These are phyloP conservation scores for Eupristina koningsbergeri DNA, from an alignment of 1,140 invertebrate species.

Conservation along the genomic window DNA sequence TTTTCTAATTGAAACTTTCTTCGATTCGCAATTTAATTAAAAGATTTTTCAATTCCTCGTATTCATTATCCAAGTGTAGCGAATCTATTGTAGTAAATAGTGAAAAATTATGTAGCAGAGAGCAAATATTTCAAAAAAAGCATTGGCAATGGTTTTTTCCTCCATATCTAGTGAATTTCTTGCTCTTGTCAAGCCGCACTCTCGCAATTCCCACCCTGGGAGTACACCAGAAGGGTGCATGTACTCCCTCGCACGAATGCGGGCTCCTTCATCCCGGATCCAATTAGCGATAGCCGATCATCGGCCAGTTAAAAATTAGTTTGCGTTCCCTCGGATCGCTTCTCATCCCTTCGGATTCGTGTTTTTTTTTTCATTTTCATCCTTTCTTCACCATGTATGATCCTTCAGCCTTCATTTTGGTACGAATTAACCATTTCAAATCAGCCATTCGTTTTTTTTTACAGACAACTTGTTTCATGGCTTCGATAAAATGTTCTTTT, in stretches of 20 bases:
- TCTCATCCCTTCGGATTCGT: not conserved
- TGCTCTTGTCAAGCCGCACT: not conserved
- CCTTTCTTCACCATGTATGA: not conserved
- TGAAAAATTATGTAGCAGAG: not conserved
- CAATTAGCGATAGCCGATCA: constrained; percentile 66
- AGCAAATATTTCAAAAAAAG: not conserved
- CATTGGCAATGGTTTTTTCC: not conserved
- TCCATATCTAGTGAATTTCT: not conserved
- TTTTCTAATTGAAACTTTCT: too few species aligned
- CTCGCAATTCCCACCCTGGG: not conserved
- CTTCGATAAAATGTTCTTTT: too few species aligned
- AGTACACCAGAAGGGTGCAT: not conserved
- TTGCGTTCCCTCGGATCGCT: not conserved
- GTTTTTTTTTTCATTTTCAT: not conserved
- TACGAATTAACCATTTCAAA: too few species aligned
- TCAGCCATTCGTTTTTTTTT: too few species aligned
- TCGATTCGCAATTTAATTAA: too few species aligned
- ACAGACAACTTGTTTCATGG: too few species aligned
- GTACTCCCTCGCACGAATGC: not conserved
- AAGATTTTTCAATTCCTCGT: too few species aligned
- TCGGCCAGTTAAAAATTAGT: constrained; percentile 67
- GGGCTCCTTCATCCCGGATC: constrained; percentile 66
- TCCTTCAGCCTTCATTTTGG: not conserved
- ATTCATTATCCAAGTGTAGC: too few species aligned
- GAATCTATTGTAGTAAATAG: too few species aligned